Percentiles rank a stretch among this genome's conserved stretches.
phyloP scores from a whole-genome alignment of 2,888 invertebrate genomes.

The Epirrhoe tristata region DNA sequence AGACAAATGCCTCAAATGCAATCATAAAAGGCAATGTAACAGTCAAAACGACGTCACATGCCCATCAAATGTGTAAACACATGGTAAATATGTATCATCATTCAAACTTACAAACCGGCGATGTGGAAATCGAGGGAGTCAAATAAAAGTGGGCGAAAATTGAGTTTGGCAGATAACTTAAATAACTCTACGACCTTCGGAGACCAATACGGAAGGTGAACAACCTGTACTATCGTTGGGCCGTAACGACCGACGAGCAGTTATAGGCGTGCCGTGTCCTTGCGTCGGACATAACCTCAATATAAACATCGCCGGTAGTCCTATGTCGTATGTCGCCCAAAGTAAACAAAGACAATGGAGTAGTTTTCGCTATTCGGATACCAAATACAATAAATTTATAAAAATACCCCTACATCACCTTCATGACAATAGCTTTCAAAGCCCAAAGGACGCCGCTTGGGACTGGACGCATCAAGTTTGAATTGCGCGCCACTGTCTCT shows the following conservation, averaged over 20 bases:
- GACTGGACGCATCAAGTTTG: conserved; percentile 75
- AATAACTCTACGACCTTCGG: conserved; percentile 12
- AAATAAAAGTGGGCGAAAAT: conserved; percentile 4
- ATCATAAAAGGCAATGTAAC: conserved; percentile 67
- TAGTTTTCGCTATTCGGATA: neutral
- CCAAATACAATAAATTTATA: neutral
- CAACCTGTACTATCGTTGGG: conserved; percentile 11
- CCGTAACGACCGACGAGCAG: conserved; percentile 9
- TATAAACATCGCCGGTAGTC: conserved; percentile 17
- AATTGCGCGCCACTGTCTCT: conserved; percentile 68
- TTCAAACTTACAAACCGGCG: conserved; percentile 19
- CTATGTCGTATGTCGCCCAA: conserved; percentile 1
- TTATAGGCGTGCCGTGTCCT: conserved; percentile 20
- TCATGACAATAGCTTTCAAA: conserved; percentile 4
- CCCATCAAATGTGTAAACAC: conserved; percentile 64
- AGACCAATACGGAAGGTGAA: conserved; percentile 21
- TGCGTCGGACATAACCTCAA: conserved; percentile 39
- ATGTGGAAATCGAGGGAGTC: conserved; percentile 1
- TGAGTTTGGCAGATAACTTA: conserved; percentile 4
- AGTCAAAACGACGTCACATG: conserved; percentile 72
- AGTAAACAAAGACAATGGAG: conserved; percentile 19
- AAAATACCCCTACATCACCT: conserved; percentile 6
- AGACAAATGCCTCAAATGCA: conserved; percentile 83
- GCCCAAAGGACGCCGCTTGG: conserved; percentile 59
- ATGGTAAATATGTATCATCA: conserved; percentile 74